Percentiles rank a stretch among this genome's conserved stretches.
These are phyloP conservation scores for Drosophila ezoana DNA, from an alignment of 2,888 invertebrate species.

Conservation along the genomic window DNA sequence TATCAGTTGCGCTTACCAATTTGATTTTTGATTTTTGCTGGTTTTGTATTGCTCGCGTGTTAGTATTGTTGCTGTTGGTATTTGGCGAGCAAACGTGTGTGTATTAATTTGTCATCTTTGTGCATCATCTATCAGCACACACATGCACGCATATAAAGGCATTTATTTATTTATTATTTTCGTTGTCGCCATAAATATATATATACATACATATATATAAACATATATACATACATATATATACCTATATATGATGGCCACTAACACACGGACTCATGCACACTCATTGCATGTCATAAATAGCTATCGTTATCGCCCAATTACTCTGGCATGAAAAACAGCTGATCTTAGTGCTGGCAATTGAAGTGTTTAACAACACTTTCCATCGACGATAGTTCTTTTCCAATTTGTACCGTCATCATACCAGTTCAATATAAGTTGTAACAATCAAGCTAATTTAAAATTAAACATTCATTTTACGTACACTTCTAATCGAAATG, in stretches of 20 bases:
- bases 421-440: too few species aligned
- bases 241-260: constrained; percentile 22
- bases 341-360: constrained; percentile 22
- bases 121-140: constrained; percentile 62
- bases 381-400: not conserved
- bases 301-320: constrained; percentile 37
- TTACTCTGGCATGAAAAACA: constrained; percentile 14
- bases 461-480: too few species aligned
- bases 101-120: constrained; percentile 58
- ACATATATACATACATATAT: constrained; percentile 17
- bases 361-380: constrained; percentile 23
- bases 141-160: constrained; percentile 41
- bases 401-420: not conserved
- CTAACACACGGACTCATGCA: constrained; percentile 34
- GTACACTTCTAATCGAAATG: too few species aligned
- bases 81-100: constrained; percentile 34
- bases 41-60: constrained; percentile 16
- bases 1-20: constrained; percentile 66
- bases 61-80: constrained; percentile 18
- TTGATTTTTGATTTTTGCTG: constrained; percentile 32
- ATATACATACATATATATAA: constrained; percentile 14
- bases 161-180: constrained; percentile 71
- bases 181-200: constrained; percentile 47
- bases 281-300: constrained; percentile 34
- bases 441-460: too few species aligned